Evolutionary conservation across 2,797 vertebrate species (phyloP).

Genomic region (Sebastes nivosus): DNA sequence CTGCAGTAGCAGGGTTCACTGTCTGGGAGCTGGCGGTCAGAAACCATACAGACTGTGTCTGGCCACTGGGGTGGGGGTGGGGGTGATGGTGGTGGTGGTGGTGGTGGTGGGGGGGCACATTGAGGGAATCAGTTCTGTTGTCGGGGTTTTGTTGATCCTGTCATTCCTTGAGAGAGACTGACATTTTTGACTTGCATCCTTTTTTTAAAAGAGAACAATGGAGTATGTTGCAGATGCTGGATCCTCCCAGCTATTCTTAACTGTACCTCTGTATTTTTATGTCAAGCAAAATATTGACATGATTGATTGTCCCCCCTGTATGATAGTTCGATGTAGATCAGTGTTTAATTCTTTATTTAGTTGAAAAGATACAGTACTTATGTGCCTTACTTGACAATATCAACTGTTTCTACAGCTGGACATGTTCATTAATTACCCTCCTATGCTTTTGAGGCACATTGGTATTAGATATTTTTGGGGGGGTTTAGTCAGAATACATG

Average conservation of each 20-base stretch:
- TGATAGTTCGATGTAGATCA: conserved; percentile 67
- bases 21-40: not conserved
- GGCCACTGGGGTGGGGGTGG: conserved; percentile 84
- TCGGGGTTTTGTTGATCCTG: conserved; percentile 61
- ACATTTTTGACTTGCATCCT: conserved; percentile 35
- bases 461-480: conserved; percentile 25
- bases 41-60: conserved; percentile 78
- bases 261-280: conserved; percentile 70
- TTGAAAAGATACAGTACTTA: conserved; percentile 80
- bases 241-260: conserved; percentile 58
- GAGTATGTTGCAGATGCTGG: conserved; percentile 71
- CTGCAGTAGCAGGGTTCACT: not conserved
- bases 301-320: conserved; percentile 81
- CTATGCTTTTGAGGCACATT: conserved; percentile 54
- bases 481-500: conserved; percentile 10
- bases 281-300: conserved; percentile 79
- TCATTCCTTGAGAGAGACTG: conserved; percentile 76
- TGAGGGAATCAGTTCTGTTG: conserved; percentile 45
- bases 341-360: conserved; percentile 81
- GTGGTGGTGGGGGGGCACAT: conserved; percentile 69
- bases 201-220: conserved; percentile 60
- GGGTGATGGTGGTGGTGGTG: conserved; percentile 46
- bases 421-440: conserved; percentile 35
- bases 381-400: conserved; percentile 92
- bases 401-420: conserved; percentile 68